phyloP scores from a whole-genome alignment of 37 sponge, comb jelly and placozoan genomes.

The Tethya wilhelma region DNA sequence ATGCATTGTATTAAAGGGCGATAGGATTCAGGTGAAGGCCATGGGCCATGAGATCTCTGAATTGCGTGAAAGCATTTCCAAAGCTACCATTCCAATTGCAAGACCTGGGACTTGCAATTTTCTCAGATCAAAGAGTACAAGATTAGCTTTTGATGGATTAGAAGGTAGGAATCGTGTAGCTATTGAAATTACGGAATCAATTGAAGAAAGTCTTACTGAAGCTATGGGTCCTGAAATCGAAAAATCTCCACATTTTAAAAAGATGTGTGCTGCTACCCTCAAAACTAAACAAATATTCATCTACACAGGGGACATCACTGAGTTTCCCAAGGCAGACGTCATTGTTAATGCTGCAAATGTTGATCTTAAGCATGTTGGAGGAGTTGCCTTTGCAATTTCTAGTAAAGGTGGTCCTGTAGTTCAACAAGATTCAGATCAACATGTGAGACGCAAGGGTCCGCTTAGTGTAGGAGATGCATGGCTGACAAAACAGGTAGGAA shows the following conservation, averaged over 20 bases:
- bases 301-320: slow-evolving; percentile 70
- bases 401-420: slow-evolving; percentile 68
- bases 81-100: background rate
- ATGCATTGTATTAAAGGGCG: slow-evolving; percentile 15
- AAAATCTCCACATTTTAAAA: background rate
- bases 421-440: slow-evolving; percentile 35
- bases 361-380: slow-evolving; percentile 62
- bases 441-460: slow-evolving; percentile 17
- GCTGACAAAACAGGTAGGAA: slow-evolving; percentile 41
- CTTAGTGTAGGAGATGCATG: slow-evolving; percentile 58
- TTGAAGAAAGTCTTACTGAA: background rate
- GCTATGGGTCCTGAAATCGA: background rate
- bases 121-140: slow-evolving; percentile 21
- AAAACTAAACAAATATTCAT: slow-evolving; percentile 29
- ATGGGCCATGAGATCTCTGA: slow-evolving; percentile 1
- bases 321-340: slow-evolving; percentile 64
- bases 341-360: slow-evolving; percentile 83
- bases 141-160: slow-evolving; percentile 21
- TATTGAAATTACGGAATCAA: slow-evolving; percentile 31
- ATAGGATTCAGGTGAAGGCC: background rate
- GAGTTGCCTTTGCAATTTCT: slow-evolving; percentile 53
- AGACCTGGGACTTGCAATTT: slow-evolving; percentile 43
- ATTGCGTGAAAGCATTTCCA: background rate
- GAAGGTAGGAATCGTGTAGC: slow-evolving; percentile 15
- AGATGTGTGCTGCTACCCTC: slow-evolving; percentile 16